Conservation (phyloP, 2,113 vertebrate species). For the Girardinichthys multiradiatus region DNA sequence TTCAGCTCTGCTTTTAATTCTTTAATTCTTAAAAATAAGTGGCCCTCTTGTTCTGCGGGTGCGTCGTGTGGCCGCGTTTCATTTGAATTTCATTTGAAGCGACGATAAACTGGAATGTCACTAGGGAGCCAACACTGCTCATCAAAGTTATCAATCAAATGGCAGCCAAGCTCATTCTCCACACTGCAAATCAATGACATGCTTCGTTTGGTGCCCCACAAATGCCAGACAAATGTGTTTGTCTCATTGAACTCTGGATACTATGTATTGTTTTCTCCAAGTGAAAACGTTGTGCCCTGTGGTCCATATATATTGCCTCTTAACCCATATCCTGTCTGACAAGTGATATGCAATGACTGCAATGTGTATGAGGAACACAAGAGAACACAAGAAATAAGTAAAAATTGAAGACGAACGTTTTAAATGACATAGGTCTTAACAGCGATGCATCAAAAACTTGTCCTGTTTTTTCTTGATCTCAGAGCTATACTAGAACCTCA, state of each 20-base stretch:
- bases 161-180: constrained; percentile 31
- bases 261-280: constrained; percentile 32
- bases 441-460: not conserved
- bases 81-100: constrained; percentile 23
- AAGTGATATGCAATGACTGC: constrained; percentile 25
- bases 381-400: not conserved
- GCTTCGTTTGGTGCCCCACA: constrained; percentile 49
- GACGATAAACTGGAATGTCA: constrained; percentile 21
- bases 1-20: constrained; percentile 18
- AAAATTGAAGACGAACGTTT: not conserved
- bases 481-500: too few relatives aligned
- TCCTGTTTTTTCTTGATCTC: not conserved
- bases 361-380: not conserved
- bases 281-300: constrained; percentile 23
- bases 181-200: constrained; percentile 64
- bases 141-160: constrained; percentile 42
- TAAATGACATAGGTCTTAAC: not conserved
- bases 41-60: not conserved
- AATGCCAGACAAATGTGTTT: constrained; percentile 58
- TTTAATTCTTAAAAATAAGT: constrained; percentile 22
- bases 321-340: constrained; percentile 27
- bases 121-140: constrained; percentile 17
- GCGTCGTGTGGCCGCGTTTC: not conserved
- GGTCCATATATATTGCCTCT: constrained; percentile 19
- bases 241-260: constrained; percentile 29